Evolutionary conservation across 1,140 invertebrate species (phyloP), one percentile per base, ranked within the genome.

Genomic region (Aphelenchoides fujianensis): DNA sequence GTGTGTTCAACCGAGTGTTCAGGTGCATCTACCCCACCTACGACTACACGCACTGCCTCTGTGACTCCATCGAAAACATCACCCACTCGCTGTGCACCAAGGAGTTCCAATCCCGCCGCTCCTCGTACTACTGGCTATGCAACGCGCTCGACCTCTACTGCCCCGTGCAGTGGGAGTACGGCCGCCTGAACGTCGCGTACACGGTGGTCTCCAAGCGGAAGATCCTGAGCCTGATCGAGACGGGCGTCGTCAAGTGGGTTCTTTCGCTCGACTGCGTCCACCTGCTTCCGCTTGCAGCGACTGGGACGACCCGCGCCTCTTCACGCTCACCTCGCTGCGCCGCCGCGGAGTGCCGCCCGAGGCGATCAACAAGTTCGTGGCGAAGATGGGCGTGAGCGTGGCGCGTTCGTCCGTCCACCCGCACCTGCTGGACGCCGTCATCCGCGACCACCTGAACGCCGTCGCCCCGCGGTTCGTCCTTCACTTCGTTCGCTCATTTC

Each of bases 161-260:
- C 84, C 97, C 97, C 0, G 96, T 98, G 0, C 97, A 99, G 84
- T 98, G 96, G 96, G 97, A 99, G 86, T 99, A 98, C 86, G 94
- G 94, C 0, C 86, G 96, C 68, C 87, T 99, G 0, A 98, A 98
- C 85, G 89, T 99, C 61, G 91, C 92, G 85, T 98, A 98, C 82
- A 95, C 96, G 0, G 93, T 99, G 9, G 93, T 98, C 3, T 98
- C 95, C 0, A 99, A 99, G 85, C 88, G 97, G 73, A 99, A 98
- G 88, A 98, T 99, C 77, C 91, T 88, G 16, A 97, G 96, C 85
- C 87, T 99, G 0, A 98, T 98, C 70, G 87, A 89, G 12, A 90
- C 92, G 82, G 89, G 89, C 72, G 90, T 94, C 85, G 94, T 98
- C 0, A 90, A 89, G 85, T n/a, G n/a, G n/a, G n/a, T n/a, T n/a